Base-by-base conservation (phyloP, 2,888 invertebrate genomes). In the Epirrita christyi region DNA sequence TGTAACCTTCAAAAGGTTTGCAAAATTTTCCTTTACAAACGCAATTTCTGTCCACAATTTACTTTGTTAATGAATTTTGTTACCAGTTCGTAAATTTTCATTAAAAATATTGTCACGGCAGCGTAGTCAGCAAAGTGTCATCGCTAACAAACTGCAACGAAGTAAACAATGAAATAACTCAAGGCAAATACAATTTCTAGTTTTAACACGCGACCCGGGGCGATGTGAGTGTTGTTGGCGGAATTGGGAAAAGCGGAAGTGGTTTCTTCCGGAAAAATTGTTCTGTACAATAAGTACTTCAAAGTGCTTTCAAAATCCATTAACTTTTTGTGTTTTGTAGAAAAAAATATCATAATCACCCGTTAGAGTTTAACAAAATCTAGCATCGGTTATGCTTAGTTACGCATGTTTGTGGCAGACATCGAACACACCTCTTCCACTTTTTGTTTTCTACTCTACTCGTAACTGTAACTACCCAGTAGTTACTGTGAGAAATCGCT, bases 401-500 rank as follows among this genome's bases (percentile, higher is more conserved):
- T 4, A 40, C 28, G 42, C 36, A 46, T 37, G 40, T 55, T 50
- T 48, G 37, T 38, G 11, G n/a, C 21, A 38, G 27, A 45, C 41
- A 50, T 44, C 44, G 36, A 21, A 27, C 15, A 32, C 42, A 49
- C 50, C 10, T 46, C 40, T 48, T 38, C 46, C 29, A 50, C 21
- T 21, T 28, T 49, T 58, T 51, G 49, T 52, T 55, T 55, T 38
- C 45, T 11, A 32, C 41, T 48, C 29, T 4, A 21, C 21, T 21
- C 2, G 4, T 3, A 21, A 3, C 2, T 3, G 21, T 21, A 21
- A 21, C 2, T 3, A 28, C 27, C 29, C 42, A 38, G 53, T 50
- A 54, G 53, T 61, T 59, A 54, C 67, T 34, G 65, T 65, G 65
- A 65, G 59, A 67, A 59, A 67, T 67, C 40, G 63, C 57, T 41